Conservation (phyloP, 92 coral and sea anemone genomes). For the Phymanthus crucifer region DNA sequence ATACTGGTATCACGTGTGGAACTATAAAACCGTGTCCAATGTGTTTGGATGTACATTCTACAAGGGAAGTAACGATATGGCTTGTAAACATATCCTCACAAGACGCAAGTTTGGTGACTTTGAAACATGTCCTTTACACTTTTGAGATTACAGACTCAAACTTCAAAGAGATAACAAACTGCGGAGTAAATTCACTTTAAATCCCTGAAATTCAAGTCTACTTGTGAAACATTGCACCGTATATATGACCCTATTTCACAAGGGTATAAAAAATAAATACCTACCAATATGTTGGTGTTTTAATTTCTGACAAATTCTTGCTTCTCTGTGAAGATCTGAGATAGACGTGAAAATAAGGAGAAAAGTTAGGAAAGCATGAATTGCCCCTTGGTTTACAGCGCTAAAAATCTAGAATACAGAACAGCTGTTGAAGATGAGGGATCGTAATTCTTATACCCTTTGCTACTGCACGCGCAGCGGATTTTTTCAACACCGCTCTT, state of each 20-base stretch:
- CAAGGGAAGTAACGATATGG: no score
- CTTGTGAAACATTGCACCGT: conserved; percentile 17
- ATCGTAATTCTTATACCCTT: neutral
- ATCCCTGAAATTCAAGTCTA: neutral
- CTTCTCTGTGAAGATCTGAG: conserved; percentile 89
- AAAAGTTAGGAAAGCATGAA: conserved; percentile 14
- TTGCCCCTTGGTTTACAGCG: neutral
- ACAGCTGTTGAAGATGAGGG: conserved; percentile 9
- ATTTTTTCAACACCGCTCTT: neutral
- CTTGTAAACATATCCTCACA: neutral
- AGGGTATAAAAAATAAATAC: conserved; percentile 6
- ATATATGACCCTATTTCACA: conserved; percentile 3
- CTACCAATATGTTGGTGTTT: conserved; percentile 95
- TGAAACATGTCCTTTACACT: neutral
- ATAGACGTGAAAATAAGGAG: conserved; percentile 18
- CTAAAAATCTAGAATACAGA: neutral
- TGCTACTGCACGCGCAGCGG: neutral
- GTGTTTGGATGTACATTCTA: neutral
- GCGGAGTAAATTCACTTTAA: neutral
- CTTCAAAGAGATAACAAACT: neutral
- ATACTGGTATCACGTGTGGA: neutral
- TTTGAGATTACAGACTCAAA: neutral
- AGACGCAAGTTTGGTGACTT: no score
- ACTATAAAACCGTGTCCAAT: neutral
- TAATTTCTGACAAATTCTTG: conserved; percentile 87